Percentiles rank a stretch among this genome's conserved stretches.
Evolutionary conservation across 2,113 vertebrate genomes (phyloP).

Genomic region (Muntiacus muntjak): DNA sequence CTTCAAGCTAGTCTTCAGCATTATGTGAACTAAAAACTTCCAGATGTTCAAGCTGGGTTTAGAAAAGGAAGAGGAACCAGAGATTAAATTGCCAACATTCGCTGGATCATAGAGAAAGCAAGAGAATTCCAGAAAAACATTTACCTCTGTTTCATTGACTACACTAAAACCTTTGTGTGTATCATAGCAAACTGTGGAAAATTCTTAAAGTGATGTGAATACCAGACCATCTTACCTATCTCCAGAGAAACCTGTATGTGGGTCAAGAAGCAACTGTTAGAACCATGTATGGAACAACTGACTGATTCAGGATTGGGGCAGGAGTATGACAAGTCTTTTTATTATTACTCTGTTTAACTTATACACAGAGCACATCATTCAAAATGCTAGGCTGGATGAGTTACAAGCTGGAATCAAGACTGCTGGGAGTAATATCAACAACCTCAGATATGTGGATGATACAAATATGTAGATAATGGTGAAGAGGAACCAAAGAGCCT

Average conservation of each 20-base stretch:
- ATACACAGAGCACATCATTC: background rate
- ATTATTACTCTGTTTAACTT: background rate
- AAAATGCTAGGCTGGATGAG: background rate
- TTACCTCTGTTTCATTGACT: background rate
- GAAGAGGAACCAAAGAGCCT: background rate
- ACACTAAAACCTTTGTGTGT: background rate
- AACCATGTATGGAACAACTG: background rate
- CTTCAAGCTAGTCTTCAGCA: background rate
- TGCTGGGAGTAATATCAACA: background rate
- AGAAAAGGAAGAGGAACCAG: background rate
- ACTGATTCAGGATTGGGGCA: background rate
- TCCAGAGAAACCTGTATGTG: background rate
- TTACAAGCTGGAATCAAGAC: too few relatives aligned
- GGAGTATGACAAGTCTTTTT: background rate
- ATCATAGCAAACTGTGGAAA: background rate
- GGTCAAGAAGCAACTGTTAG: background rate
- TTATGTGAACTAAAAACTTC: background rate
- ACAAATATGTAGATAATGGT: background rate
- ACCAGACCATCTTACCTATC: background rate
- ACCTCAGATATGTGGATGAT: background rate
- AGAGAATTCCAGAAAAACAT: background rate
- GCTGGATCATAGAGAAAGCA: background rate
- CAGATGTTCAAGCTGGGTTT: background rate
- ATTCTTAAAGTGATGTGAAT: background rate
- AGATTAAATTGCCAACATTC: background rate